Evolutionary conservation across 2,888 invertebrate species (phyloP).

Genomic region (Lamellibrachia satsuma): DNA sequence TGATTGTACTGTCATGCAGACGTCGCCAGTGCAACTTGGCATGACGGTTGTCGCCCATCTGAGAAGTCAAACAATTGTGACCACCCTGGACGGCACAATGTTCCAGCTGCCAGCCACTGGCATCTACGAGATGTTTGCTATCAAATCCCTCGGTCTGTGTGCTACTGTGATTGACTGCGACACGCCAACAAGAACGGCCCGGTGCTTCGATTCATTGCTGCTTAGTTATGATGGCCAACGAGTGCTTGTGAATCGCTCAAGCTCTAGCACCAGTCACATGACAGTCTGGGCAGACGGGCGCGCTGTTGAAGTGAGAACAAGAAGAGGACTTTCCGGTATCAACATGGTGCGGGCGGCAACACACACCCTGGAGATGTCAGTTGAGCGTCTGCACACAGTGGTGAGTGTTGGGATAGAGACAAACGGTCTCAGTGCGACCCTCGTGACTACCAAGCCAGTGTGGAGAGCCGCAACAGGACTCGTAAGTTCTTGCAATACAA

Average conservation of each 20-base stretch:
- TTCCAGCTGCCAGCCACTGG: slow-evolving; percentile 40
- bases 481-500: not conserved
- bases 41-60: slow-evolving; percentile 43
- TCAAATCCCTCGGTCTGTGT: not conserved
- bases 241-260: not conserved
- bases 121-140: slow-evolving; percentile 40
- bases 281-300: not conserved
- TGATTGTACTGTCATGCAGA: slow-evolving; percentile 44
- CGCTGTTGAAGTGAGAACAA: not conserved
- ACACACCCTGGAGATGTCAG: not conserved
- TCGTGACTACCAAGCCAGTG: not conserved
- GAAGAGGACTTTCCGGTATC: not conserved
- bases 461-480: not conserved
- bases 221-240: not conserved
- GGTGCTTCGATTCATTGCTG: not conserved
- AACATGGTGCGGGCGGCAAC: not conserved
- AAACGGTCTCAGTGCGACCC: not conserved
- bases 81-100: slow-evolving; percentile 46
- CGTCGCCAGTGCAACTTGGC: not conserved
- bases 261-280: not conserved
- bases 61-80: slow-evolving; percentile 44
- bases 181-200: not conserved
- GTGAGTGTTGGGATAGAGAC: not conserved
- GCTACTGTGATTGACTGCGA: not conserved
- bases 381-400: not conserved